Percentiles rank a stretch among this genome's conserved stretches.
These are phyloP conservation scores for Cheiracanthium punctorium DNA, from an alignment of 2,888 invertebrate genomes.

Conservation along the genomic window DNA sequence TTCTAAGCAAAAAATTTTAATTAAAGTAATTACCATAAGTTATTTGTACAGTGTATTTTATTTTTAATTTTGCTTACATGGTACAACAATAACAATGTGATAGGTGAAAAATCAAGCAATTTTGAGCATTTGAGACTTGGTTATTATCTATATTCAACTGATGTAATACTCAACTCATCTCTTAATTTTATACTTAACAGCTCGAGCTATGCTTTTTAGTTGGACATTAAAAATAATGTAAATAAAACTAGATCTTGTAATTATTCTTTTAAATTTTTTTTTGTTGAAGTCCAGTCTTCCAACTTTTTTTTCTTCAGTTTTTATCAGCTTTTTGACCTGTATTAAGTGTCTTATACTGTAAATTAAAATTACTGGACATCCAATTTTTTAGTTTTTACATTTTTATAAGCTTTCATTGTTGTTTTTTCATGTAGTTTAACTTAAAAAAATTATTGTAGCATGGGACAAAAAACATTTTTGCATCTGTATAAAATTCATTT, in stretches of 20 bases:
- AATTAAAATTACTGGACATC: slow-evolving; percentile 4
- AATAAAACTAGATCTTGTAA: slow-evolving; percentile 10
- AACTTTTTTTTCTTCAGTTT: neutral
- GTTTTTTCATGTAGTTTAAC: slow-evolving; percentile 5
- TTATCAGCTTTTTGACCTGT: neutral
- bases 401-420: slow-evolving; percentile 13
- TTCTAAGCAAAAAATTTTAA: too few relatives aligned
- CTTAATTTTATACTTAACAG: neutral
- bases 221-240: neutral
- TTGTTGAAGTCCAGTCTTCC: slow-evolving; percentile 13
- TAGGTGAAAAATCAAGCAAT: too few relatives aligned
- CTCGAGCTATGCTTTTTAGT: neutral
- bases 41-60: too few relatives aligned
- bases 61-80: too few relatives aligned
- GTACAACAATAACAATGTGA: too few relatives aligned
- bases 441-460: slow-evolving; percentile 9
- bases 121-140: too few relatives aligned
- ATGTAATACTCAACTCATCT: too few relatives aligned
- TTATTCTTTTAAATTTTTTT: slow-evolving; percentile 1
- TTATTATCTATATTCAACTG: too few relatives aligned
- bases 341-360: neutral
- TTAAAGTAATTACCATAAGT: too few relatives aligned
- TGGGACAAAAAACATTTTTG: slow-evolving; percentile 27
- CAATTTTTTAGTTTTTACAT: slow-evolving; percentile 12
- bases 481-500: slow-evolving; percentile 68